Evolutionary conservation across 2,888 invertebrate genomes (phyloP), one percentile per base, ranked within the genome.

Genomic region (Lasius fuliginosus): DNA sequence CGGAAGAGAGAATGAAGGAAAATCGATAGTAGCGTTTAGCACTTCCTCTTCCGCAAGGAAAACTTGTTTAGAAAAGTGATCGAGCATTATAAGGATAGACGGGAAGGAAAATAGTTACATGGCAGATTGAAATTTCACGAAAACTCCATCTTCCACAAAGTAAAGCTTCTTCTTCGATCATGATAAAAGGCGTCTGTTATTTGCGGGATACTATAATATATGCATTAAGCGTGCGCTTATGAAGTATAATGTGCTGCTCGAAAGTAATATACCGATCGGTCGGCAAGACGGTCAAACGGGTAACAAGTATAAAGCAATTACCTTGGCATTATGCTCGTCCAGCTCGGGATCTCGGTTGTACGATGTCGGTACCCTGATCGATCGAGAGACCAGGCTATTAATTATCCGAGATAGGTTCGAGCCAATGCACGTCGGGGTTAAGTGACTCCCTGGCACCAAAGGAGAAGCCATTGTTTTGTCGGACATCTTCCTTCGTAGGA

Each of bases 351-450:
- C 87, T 75, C 84, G 82, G 82, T 88, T 88, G 81, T 74, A 85
- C 83, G 85, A 86, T 85, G 89, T 87, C 82, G 76, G 76, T 36
- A 5, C 58, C 85, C 88, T 83, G 90, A 91, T 92, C 92, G 91
- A 91, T 88, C 87, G 88, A 87, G 88, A 87, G 92, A 89, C 89
- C 90, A 87, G 90, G 92, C 91, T 92, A 93, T 93, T 93, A 93
- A 92, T 93, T 92, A 92, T 91, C 90, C 88, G 88, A 89, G 91
- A 92, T 93, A 91, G 91, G 91, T 89, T 91, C 86, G 88, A 88
- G 87, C 90, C 87, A 84, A 87, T 90, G 86, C 90, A 90, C 87
- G 87, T 86, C 85, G 84, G 85, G 83, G 83, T 86, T 90, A 90
- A 91, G 91, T 90, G 90, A 87, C 90, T 90, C 84, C 89, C 88